Conservation (phyloP, 2,888 invertebrate species). For the Stictocephala bisonia region DNA sequence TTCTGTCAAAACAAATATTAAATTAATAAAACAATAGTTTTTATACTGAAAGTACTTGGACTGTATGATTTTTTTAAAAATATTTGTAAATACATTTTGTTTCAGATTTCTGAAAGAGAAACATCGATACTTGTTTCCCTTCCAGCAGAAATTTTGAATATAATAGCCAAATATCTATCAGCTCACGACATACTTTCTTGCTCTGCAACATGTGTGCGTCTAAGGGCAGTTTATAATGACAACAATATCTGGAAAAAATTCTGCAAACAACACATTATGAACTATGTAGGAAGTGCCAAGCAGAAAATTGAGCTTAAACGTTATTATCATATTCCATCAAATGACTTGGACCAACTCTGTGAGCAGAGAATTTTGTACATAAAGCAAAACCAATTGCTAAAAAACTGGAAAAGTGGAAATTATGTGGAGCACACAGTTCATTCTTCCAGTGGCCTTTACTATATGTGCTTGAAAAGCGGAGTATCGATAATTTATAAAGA, state of each 20-base stretch:
- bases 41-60: too few species aligned
- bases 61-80: too few species aligned
- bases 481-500: constrained; percentile 11
- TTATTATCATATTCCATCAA: too few species aligned
- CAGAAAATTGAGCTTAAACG: constrained; percentile 2
- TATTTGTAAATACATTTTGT: too few species aligned
- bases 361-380: neutral
- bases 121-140: too few species aligned
- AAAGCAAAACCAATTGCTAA: constrained; percentile 18
- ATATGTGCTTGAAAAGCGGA: constrained; percentile 24
- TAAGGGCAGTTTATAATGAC: constrained; percentile 15
- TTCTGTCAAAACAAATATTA: too few species aligned
- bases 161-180: constrained; percentile 3
- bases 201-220: constrained; percentile 11
- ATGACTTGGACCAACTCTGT: neutral
- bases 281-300: neutral
- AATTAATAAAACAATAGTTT: too few species aligned
- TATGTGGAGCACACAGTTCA: constrained; percentile 23
- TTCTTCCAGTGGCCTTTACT: constrained; percentile 17
- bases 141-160: constrained; percentile 8
- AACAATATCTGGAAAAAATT: constrained; percentile 24
- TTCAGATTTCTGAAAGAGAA: too few species aligned
- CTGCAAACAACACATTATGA: constrained; percentile 1
- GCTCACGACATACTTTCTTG: constrained; percentile 5
- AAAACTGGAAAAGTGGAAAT: constrained; percentile 27